These are phyloP conservation scores for Arrhamphus sclerolepis DNA, from an alignment of 2,797 vertebrate species.

Conservation along the genomic window DNA sequence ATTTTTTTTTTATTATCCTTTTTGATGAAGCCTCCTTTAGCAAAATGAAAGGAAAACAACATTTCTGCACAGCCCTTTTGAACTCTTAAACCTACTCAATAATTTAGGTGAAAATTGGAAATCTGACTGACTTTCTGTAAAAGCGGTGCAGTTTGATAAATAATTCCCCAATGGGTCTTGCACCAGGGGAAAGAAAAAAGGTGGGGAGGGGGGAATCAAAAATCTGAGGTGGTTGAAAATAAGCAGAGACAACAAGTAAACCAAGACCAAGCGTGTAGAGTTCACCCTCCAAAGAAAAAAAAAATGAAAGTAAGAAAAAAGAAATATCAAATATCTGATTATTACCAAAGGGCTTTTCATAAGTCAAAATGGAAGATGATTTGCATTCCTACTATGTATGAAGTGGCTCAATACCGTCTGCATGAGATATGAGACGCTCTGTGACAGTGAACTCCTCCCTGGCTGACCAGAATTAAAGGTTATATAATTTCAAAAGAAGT, in stretches of 20 bases:
- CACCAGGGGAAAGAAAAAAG: background rate
- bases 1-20: background rate
- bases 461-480: slow-evolving; percentile 39
- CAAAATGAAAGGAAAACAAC: background rate
- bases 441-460: slow-evolving; percentile 26
- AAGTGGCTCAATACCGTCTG: slow-evolving; percentile 17
- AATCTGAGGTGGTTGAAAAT: slow-evolving; percentile 10
- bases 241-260: slow-evolving; percentile 6
- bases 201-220: background rate
- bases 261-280: background rate
- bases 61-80: background rate
- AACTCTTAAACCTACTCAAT: slow-evolving; percentile 8
- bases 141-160: slow-evolving; percentile 5
- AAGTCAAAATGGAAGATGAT: slow-evolving; percentile 11
- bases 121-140: slow-evolving; percentile 12
- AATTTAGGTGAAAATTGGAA: slow-evolving; percentile 8
- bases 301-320: background rate
- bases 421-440: slow-evolving; percentile 22
- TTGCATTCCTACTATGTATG: slow-evolving; percentile 28
- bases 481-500: slow-evolving; percentile 46
- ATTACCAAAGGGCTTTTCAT: slow-evolving; percentile 11
- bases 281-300: background rate
- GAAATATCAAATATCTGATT: slow-evolving; percentile 31
- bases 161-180: slow-evolving; percentile 3
- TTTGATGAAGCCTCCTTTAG: background rate